Percentiles rank a stretch among this genome's conserved stretches.
These are phyloP conservation scores for Biston betularia DNA, from an alignment of 2,888 invertebrate genomes.

Conservation along the genomic window DNA sequence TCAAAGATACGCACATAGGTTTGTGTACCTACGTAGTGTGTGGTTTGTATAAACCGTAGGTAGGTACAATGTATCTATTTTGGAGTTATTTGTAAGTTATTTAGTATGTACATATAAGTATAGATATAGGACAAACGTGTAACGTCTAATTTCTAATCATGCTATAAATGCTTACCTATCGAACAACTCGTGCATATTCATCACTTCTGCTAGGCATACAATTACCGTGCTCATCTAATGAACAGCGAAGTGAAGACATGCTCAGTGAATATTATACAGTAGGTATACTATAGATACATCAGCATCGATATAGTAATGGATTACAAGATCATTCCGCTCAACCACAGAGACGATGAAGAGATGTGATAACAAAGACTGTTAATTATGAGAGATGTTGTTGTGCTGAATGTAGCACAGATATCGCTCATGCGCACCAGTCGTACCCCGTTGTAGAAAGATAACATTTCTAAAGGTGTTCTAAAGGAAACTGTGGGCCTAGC, in stretches of 20 bases:
- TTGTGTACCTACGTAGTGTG: no score
- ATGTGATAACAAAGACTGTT: constrained; percentile 55
- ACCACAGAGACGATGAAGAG: constrained; percentile 54
- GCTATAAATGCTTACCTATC: constrained; percentile 55
- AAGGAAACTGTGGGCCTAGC: neutral
- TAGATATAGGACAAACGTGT: neutral
- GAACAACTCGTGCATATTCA: constrained; percentile 63
- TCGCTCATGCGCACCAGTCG: constrained; percentile 45
- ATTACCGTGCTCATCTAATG: constrained; percentile 62
- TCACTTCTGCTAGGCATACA: constrained; percentile 64
- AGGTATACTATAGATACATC: constrained; percentile 50
- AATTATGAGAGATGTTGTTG: constrained; percentile 48
- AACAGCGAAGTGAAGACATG: constrained; percentile 71
- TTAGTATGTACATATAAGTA: neutral
- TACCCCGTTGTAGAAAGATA: neutral
- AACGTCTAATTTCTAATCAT: constrained; percentile 52
- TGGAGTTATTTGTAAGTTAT: constrained; percentile 6
- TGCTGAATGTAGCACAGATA: constrained; percentile 54
- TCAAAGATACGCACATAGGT: no score
- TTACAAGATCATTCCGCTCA: constrained; percentile 55
- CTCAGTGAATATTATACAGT: constrained; percentile 54
- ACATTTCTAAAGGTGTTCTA: neutral
- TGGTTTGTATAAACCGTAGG: no score
- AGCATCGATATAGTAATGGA: constrained; percentile 44
- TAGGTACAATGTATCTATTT: constrained; percentile 6